Evolutionary conservation across 2,888 invertebrate species (phyloP), one percentile per base, ranked within the genome.

Genomic region (Cybosia mesomella): DNA sequence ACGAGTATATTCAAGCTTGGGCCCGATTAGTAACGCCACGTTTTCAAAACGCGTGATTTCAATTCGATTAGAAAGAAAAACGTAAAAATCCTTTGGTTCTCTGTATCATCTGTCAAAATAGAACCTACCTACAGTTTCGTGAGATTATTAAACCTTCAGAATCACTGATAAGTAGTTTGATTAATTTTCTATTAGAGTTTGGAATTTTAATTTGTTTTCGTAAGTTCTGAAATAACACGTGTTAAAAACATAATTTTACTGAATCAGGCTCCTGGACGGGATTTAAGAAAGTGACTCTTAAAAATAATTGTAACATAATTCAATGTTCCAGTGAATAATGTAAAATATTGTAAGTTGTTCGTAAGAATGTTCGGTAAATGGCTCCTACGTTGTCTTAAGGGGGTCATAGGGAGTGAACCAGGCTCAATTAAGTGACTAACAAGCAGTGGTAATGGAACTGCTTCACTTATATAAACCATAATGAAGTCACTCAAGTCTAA

Each of bases 401-500:
- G 18, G 7, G 18, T 43, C 18, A 18, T 5, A 49, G n/a, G 49
- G 49, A n/a, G n/a, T n/a, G n/a, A 49, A 49, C 8, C 8, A n/a
- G 9, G 9, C n/a, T 49, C 18, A 8, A 9, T 49, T 49, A 49
- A 49, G 8, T 49, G 39, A 39, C 39, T 7, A 3, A 7, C 2
- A 49, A n/a, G 1, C n/a, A 49, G 9, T n/a, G 49, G 3, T 5
- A 9, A 49, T 2, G n/a, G 21, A 32, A 53, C 11, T 28, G 5
- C 7, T 32, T 32, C 13, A 11, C n/a, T 53, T 32, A n/a, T 49
- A 49, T 13, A 10, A 43, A 24, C 11, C 2, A 2, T 28, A 62
- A 67, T 68, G 72, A 68, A 10, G 65, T 79, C 72, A 73, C 70
- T 58, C 65, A 73, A 61, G 67, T 61, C 13, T 54, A 22, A 9